These are phyloP conservation scores for Silurus lanzhouensis DNA, from an alignment of 2,797 vertebrate genomes.

Conservation along the genomic window DNA sequence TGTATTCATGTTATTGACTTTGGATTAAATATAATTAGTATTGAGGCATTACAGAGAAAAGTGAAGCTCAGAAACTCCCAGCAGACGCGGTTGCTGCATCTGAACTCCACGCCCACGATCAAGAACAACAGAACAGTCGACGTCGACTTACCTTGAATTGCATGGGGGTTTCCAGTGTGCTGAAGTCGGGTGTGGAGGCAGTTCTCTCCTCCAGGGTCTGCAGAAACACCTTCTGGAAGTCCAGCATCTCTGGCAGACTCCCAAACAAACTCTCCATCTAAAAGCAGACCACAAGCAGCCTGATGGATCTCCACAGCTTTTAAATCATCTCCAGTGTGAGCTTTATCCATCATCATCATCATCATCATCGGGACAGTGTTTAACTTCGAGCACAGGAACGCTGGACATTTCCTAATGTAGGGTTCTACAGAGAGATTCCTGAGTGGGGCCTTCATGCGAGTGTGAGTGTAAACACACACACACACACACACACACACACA, in stretches of 20 bases:
- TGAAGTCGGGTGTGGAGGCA: slow-evolving; percentile 87
- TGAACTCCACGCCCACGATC: neutral
- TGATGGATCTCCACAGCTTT: neutral
- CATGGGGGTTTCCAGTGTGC: slow-evolving; percentile 85
- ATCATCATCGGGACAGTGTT: too few relatives aligned
- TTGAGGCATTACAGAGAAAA: too few relatives aligned
- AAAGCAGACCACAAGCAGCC: neutral
- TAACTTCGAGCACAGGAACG: neutral
- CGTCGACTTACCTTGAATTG: slow-evolving; percentile 84
- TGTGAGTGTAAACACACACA: neutral
- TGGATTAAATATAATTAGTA: too few relatives aligned
- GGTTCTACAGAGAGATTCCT: neutral
- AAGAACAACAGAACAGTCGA: too few relatives aligned
- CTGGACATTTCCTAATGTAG: neutral
- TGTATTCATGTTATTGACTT: too few relatives aligned
- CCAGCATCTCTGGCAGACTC: slow-evolving; percentile 94
- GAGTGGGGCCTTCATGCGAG: neutral
- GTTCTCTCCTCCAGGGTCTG: slow-evolving; percentile 95
- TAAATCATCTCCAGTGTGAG: neutral
- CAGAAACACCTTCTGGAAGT: slow-evolving; percentile 96
- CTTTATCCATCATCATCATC: neutral
- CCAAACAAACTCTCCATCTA: slow-evolving; percentile 98
- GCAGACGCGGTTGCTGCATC: neutral
- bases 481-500: too few relatives aligned
- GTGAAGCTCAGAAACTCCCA: neutral